These are phyloP conservation scores for Lochmaea capreae DNA, from an alignment of 2,888 invertebrate genomes.

Conservation along the genomic window DNA sequence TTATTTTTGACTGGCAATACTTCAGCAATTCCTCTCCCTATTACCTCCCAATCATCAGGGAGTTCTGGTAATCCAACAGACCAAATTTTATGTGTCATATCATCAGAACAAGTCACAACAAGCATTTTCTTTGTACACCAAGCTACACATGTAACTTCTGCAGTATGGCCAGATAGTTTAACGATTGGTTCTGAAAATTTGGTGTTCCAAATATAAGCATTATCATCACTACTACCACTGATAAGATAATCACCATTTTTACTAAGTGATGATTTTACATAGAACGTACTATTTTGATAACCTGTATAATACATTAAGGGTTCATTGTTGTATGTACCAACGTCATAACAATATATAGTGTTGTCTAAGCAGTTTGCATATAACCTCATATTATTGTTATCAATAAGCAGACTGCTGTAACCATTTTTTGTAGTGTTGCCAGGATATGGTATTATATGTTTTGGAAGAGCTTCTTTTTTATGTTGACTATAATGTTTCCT, in stretches of 20 bases:
- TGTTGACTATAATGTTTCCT: constrained; percentile 81
- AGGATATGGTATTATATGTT: constrained; percentile 78
- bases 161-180: constrained; percentile 79
- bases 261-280: constrained; percentile 85
- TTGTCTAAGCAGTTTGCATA: constrained; percentile 92
- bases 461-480: constrained; percentile 78
- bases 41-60: constrained; percentile 57
- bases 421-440: constrained; percentile 79
- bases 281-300: constrained; percentile 84
- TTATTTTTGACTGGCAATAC: constrained; percentile 48
- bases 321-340: constrained; percentile 74
- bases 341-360: constrained; percentile 86
- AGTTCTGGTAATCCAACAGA: constrained; percentile 70
- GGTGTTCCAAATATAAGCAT: constrained; percentile 89
- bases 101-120: constrained; percentile 87
- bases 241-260: constrained; percentile 84
- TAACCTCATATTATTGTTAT: constrained; percentile 75
- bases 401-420: constrained; percentile 82
- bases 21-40: constrained; percentile 53
- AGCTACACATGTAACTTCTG: constrained; percentile 89
- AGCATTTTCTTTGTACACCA: constrained; percentile 76
- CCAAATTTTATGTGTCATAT: constrained; percentile 83
- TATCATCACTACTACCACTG: constrained; percentile 89
- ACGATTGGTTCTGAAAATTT: constrained; percentile 75
- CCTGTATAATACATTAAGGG: constrained; percentile 78